These are phyloP conservation scores for Stictonetta naevosa DNA, from an alignment of 2,113 vertebrate species.

Conservation along the genomic window DNA sequence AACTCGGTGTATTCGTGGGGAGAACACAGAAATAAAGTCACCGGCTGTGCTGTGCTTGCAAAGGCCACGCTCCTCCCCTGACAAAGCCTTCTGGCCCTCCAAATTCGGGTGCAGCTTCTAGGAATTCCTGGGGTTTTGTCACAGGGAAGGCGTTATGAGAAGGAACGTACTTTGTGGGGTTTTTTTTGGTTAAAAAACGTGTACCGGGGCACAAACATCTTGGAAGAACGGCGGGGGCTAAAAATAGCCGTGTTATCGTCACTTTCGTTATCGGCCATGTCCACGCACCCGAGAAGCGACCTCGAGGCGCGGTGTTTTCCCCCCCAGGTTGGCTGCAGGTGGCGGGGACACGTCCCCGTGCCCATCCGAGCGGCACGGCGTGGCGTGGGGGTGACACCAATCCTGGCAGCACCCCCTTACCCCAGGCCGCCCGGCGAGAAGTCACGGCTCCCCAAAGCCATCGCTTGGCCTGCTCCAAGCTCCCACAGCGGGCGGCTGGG, in stretches of 20 bases:
- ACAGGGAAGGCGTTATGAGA: background rate
- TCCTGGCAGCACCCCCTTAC: background rate
- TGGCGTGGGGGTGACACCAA: background rate
- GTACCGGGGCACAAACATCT: background rate
- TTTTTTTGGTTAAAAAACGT: background rate
- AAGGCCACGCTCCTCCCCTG: rapidly evolving
- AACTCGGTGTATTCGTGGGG: background rate
- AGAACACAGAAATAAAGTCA: background rate
- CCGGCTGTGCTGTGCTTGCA: background rate
- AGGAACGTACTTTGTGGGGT: background rate
- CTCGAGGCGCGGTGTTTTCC: background rate
- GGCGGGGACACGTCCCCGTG: rapidly evolving
- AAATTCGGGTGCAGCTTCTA: background rate
- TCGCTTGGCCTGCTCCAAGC: background rate
- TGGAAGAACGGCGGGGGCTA: background rate
- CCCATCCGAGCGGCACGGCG: rapidly evolving
- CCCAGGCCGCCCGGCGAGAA: background rate
- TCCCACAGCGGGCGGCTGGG: background rate
- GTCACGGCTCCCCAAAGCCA: background rate
- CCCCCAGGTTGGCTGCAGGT: background rate
- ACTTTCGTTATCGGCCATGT: background rate
- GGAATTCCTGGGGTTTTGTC: background rate
- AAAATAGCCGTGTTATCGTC: background rate
- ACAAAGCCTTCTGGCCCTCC: background rate
- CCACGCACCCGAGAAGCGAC: background rate